Evolutionary conservation across 2,113 vertebrate species (phyloP), one percentile per base, ranked within the genome.

Genomic region (Aythya baeri): DNA sequence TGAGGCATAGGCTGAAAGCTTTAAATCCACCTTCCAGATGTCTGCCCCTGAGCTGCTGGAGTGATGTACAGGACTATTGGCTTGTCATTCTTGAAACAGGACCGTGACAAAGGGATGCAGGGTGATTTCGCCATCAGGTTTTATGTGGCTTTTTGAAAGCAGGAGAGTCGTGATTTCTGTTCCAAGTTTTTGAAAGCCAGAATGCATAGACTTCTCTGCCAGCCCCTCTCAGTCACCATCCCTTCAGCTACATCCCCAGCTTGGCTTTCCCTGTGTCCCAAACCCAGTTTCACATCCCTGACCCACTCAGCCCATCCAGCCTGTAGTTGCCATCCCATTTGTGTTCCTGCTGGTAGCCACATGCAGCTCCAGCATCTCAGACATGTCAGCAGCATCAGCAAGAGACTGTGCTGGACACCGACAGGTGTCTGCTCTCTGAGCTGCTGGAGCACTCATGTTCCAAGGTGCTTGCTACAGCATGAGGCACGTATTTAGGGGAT

Each of bases 51-150:
- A 91, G 94, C 92, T 80, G 88, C 68, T 0, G 2, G 2, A 38
- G 83, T 94, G 91, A 96, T 88, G 81, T 91, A 61, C 77, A 52
- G 91, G 74, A 75, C 49, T 72, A 65, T 82, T 91, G 91, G 92
- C 44, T 44, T 93, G 84, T 92, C 86, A 58, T 46, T 65, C 66
- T 26, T 52, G 52, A 57, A 50, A 7, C 54, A 74, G 57, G 38
- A 12, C 86, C 63, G 65, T 94, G 62, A 65, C 74, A 82, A 18
- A 68, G 83, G 59, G 9, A 22, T 25, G 62, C 22, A 46, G 36
- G 75, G 36, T 70, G 76, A 76, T 83, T 77, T 84, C 4, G 6
- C 14, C 91, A 31, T 44, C 68, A 22, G 6, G 27, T 91, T 75
- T 43, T 16, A 27, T 0, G 0, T 31, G 23, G 1, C 55, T 26